Evolutionary conservation across 2,113 vertebrate species (phyloP).

Genomic region (Zapornia atra): DNA sequence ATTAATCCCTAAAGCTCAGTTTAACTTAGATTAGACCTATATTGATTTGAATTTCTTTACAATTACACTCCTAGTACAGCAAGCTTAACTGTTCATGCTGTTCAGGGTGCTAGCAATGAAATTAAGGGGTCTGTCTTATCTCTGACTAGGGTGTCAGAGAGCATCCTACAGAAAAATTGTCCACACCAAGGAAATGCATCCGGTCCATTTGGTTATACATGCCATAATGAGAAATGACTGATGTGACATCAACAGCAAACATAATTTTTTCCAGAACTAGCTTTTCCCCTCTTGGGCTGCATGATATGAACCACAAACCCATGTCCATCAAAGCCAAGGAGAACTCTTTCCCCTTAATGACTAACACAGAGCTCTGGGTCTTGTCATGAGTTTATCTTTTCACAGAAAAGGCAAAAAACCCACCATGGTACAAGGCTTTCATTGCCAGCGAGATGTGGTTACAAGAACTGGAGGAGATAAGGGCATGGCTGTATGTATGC

Average conservation of each 20-base stretch:
- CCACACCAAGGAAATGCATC: neutral
- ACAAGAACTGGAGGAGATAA: neutral
- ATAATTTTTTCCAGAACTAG: neutral
- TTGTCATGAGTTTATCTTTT: neutral
- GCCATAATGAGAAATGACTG: neutral
- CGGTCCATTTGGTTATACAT: neutral
- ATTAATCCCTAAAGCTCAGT: conserved; percentile 75
- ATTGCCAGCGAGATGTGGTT: neutral
- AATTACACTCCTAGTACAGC: conserved; percentile 23
- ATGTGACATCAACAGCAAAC: neutral
- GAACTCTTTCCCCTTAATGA: neutral
- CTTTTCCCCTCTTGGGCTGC: neutral
- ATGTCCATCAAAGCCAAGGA: rapidly evolving
- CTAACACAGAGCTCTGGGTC: neutral
- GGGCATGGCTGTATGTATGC: neutral
- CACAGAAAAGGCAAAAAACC: neutral
- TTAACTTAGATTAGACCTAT: conserved; percentile 65
- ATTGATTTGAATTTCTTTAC: conserved; percentile 70
- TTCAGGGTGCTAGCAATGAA: neutral
- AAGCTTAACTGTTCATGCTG: conserved; percentile 22
- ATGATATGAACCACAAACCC: neutral
- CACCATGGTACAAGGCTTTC: neutral
- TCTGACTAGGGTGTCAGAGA: neutral
- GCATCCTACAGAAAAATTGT: neutral
- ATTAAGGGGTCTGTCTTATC: neutral